Base-by-base conservation (phyloP, 1,140 invertebrate species). In the Drosophila bipectinata region DNA sequence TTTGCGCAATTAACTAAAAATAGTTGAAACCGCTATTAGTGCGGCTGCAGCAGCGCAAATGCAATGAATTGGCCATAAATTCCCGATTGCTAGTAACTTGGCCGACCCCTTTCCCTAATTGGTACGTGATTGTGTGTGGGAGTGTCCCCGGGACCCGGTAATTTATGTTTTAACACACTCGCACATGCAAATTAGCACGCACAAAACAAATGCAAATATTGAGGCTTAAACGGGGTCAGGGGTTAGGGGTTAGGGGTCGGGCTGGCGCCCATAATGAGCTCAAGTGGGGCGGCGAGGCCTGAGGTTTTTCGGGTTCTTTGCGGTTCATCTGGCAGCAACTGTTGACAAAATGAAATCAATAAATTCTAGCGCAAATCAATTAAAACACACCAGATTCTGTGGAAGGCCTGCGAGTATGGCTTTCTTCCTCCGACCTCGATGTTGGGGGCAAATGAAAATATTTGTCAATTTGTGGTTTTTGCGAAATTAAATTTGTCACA, bases 311-410 rank as follows among this genome's bases (percentile, higher is more conserved):
- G 15, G 62, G 55, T 72, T 56, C 68, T 73, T 67, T 78, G 75
- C 54, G 77, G 78, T 72, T 69, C 52, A 56, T 34, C 79, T 68
- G 73, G 68, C 75, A 76, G 64, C 83, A 87, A 87, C 66, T 88
- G 83, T 88, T 82, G 72, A 69, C 79, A 83, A 83, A 88, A 88
- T 89, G 79, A 88, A 83, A 88, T 88, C 83, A 88, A 88, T 88
- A 88, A 88, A 88, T 88, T 88, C 66, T 14, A 71, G 83, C 79
- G 83, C 72, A 74, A 88, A 88, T 88, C 83, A 88, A 88, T 88
- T 88, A 88, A 88, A 88, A 83, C 72, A 67, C 53, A 64, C 52
- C 66, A 62, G 73, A 72, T 58, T 77, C 55, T 12, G 48, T 39
- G 45, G 24, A 72, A 64, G 45, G 45, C 12, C 52, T 67, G 66